These are phyloP conservation scores for Harpagifer antarcticus DNA, from an alignment of 2,797 vertebrate species.

Conservation along the genomic window DNA sequence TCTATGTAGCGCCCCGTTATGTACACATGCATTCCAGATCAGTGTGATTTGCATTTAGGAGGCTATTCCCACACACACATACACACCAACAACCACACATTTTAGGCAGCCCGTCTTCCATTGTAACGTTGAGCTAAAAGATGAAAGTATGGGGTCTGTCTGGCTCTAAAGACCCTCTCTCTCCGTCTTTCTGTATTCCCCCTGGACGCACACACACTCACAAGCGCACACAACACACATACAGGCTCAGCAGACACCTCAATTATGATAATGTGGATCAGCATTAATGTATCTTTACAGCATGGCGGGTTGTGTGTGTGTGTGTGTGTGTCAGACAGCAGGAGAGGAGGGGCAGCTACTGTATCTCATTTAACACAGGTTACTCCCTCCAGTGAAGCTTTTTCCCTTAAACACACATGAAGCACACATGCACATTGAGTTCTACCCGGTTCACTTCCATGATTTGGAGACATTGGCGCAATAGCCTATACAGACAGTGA, in stretches of 20 bases:
- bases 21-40: conserved; percentile 47
- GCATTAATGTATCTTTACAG: conserved; percentile 80
- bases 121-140: conserved; percentile 72
- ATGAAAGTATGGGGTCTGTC: conserved; percentile 76
- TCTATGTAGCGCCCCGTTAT: conserved; percentile 47
- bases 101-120: conserved; percentile 55
- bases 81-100: conserved; percentile 19
- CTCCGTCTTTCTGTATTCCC: conserved; percentile 68
- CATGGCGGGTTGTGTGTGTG: conserved; percentile 44
- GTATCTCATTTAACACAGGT: conserved; percentile 71
- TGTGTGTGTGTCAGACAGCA: conserved; percentile 55
- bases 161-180: conserved; percentile 67
- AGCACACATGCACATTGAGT: too few species aligned
- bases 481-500: too few species aligned
- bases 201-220: conserved; percentile 40
- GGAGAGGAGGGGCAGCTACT: conserved; percentile 61
- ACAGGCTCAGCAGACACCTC: conserved; percentile 80
- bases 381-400: conserved; percentile 48
- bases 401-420: conserved; percentile 15
- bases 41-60: conserved; percentile 55
- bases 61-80: conserved; percentile 26
- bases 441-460: too few species aligned
- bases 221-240: conserved; percentile 65
- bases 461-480: too few species aligned
- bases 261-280: conserved; percentile 86